A percentile compares a stretch with the other conserved stretches of the same genome.
Conservation (phyloP, 2,888 invertebrate species). For the Ectobius pallidus region DNA sequence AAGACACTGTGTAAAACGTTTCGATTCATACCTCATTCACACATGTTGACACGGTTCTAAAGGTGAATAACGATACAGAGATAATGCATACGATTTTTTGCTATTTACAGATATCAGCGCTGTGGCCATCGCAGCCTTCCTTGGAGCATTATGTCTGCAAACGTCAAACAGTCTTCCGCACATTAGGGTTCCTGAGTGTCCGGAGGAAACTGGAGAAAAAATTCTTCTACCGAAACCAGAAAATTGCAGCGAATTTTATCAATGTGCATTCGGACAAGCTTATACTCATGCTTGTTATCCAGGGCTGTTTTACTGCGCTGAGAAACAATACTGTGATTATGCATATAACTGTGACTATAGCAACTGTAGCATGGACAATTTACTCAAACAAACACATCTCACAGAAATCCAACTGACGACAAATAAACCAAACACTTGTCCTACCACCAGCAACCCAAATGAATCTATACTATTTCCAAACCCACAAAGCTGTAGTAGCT, state of each 20-base stretch:
- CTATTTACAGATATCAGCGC: not conserved
- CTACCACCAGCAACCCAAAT: too few species aligned
- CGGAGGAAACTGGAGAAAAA: not conserved
- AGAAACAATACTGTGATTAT: too few species aligned
- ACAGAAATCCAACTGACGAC: too few species aligned
- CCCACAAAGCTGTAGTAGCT: not conserved
- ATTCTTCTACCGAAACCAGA: constrained; percentile 4
- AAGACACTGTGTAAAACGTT: too few species aligned
- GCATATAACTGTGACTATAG: too few species aligned
- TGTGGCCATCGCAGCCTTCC: not conserved
- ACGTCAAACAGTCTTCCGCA: not conserved
- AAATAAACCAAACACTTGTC: too few species aligned
- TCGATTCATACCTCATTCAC: too few species aligned
- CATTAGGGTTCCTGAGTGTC: not conserved
- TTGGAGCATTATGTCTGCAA: not conserved
- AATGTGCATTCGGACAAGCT: not conserved
- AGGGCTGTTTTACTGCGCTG: not conserved
- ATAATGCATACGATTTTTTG: too few species aligned
- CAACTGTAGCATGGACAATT: too few species aligned
- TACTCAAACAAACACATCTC: too few species aligned
- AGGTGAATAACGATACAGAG: too few species aligned
- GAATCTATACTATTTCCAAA: not conserved
- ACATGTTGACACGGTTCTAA: too few species aligned
- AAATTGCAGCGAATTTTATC: constrained; percentile 10
- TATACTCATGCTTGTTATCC: not conserved